These are phyloP conservation scores for Elysia chlorotica DNA, from an alignment of 1,140 invertebrate species.

Conservation along the genomic window DNA sequence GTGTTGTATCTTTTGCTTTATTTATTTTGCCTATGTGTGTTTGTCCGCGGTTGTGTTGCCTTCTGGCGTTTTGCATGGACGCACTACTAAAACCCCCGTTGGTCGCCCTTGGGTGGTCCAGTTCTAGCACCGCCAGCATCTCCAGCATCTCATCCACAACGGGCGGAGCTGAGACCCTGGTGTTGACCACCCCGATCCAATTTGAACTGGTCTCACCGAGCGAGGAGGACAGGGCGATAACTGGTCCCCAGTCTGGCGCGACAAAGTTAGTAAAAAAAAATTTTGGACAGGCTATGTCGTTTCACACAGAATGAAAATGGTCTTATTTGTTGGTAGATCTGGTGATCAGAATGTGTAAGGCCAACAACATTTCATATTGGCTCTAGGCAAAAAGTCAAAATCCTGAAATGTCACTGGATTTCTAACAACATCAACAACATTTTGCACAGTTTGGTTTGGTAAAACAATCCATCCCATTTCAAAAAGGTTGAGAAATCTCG, in stretches of 20 bases:
- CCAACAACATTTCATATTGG: no score
- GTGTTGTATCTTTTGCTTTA: constrained; percentile 1
- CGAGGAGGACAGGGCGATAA: constrained; percentile 37
- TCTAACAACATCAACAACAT: no score
- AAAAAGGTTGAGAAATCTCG: no score
- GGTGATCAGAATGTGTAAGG: no score
- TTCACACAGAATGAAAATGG: no score
- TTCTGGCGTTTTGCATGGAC: background rate
- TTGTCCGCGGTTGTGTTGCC: background rate
- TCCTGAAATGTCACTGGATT: no score
- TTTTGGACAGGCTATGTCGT: no score
- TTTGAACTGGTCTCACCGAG: constrained; percentile 57
- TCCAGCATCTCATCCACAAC: constrained; percentile 2
- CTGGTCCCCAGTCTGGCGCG: constrained; percentile 42
- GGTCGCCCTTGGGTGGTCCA: background rate
- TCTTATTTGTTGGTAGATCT: no score
- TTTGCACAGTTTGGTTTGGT: no score
- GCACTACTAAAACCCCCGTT: background rate
- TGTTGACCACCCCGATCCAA: constrained; percentile 59
- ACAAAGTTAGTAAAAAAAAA: constrained; percentile 52
- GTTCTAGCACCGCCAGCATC: constrained; percentile 22
- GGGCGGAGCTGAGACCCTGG: constrained; percentile 28
- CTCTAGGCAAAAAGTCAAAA: no score
- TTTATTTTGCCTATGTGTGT: background rate
- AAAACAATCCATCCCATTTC: no score